A percentile compares a stretch with the other conserved stretches of the same genome.
phyloP scores from a whole-genome alignment of 2,888 invertebrate genomes.

The Congeria kusceri region DNA sequence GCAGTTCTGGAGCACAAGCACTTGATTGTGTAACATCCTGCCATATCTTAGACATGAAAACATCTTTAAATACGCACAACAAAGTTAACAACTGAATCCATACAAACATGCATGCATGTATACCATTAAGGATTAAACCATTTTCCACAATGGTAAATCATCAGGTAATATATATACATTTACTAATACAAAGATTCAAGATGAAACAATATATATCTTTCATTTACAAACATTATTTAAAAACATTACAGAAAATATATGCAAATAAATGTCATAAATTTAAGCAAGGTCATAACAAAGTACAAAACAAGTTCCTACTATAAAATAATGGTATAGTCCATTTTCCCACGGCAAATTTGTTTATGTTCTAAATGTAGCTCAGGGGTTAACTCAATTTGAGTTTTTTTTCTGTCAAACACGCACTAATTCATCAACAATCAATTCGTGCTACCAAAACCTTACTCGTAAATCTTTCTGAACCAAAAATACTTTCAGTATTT shows the following conservation, averaged over 20 bases:
- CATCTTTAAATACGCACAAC: background rate
- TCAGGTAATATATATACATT: too few species aligned
- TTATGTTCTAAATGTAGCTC: too few species aligned
- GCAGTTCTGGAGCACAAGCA: background rate
- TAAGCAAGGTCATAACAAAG: background rate
- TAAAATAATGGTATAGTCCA: too few species aligned
- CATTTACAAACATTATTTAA: background rate
- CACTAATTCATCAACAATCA: background rate
- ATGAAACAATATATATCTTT: background rate
- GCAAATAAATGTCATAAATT: background rate
- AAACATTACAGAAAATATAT: background rate
- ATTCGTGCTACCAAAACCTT: conserved; percentile 1
- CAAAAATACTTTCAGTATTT: conserved; percentile 14
- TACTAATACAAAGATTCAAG: too few species aligned
- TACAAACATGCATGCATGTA: background rate
- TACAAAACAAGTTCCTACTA: too few species aligned
- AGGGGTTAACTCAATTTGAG: background rate
- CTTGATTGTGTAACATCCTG: background rate
- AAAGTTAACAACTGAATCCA: background rate
- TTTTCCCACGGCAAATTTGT: too few species aligned
- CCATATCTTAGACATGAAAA: conserved; percentile 7
- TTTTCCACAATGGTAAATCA: too few species aligned
- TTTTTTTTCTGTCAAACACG: background rate
- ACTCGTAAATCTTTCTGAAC: conserved; percentile 1
- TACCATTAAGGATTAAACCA: background rate